These are phyloP conservation scores for Cinclus cinclus DNA, from an alignment of 2,113 vertebrate genomes.

Conservation along the genomic window DNA sequence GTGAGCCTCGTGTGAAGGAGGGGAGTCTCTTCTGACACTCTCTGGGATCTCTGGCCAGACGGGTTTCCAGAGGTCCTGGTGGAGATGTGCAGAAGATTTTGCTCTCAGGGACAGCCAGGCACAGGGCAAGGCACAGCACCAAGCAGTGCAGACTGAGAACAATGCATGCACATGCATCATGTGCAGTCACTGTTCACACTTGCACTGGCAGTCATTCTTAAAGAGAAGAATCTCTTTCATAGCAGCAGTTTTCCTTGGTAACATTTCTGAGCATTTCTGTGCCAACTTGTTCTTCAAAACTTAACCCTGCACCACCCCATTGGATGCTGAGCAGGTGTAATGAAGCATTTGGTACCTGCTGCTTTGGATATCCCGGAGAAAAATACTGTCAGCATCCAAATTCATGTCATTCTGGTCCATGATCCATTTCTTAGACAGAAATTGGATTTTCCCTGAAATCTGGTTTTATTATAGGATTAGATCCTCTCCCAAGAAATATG, in stretches of 20 bases:
- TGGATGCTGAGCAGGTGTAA: not conserved
- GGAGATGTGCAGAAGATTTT: not conserved
- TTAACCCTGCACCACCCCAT: accelerated
- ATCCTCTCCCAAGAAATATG: not conserved
- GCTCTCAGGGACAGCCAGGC: accelerated
- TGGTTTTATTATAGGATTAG: not conserved
- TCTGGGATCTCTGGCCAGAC: not conserved
- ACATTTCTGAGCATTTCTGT: not conserved
- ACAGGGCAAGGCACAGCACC: not conserved
- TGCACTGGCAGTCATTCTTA: not conserved
- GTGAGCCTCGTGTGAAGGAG: not conserved
- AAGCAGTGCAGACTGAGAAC: not conserved
- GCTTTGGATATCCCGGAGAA: not conserved
- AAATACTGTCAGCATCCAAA: not conserved
- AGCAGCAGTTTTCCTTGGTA: not conserved
- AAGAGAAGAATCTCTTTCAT: not conserved
- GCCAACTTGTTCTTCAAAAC: not conserved
- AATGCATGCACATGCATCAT: not conserved
- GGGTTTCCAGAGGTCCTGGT: not conserved
- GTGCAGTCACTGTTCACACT: not conserved
- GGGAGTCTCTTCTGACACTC: not conserved
- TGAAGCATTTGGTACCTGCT: not conserved
- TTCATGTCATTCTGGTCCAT: not conserved
- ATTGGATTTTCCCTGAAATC: not conserved
- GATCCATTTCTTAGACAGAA: not conserved